These are phyloP conservation scores for Masnerella sp. DNA, from an alignment of 2,888 invertebrate genomes.

Conservation along the genomic window DNA sequence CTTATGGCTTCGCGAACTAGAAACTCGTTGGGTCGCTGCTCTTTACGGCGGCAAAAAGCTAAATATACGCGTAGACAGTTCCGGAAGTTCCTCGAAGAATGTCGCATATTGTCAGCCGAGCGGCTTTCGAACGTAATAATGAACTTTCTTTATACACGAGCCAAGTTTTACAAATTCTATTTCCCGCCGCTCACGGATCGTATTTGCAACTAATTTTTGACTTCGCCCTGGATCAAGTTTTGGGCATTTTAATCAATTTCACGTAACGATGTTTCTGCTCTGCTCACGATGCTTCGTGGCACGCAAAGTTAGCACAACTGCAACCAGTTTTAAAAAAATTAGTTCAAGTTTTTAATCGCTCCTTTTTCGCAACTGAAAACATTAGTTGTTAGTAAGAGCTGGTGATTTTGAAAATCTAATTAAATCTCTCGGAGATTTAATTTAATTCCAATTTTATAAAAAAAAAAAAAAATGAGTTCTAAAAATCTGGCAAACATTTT, in stretches of 20 bases:
- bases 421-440: too few relatives aligned
- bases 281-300: neutral
- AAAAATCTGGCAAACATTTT: too few relatives aligned
- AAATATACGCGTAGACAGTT: slow-evolving; percentile 28
- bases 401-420: too few relatives aligned
- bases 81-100: slow-evolving; percentile 30
- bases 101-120: slow-evolving; percentile 30
- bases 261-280: neutral
- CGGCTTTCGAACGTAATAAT: slow-evolving; percentile 28
- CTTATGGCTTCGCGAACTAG: slow-evolving; percentile 15
- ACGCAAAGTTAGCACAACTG: too few relatives aligned
- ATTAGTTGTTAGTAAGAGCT: too few relatives aligned
- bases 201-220: neutral
- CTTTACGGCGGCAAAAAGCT: slow-evolving; percentile 9
- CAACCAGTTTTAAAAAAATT: too few relatives aligned
- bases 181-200: neutral
- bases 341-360: neutral
- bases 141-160: slow-evolving; percentile 31
- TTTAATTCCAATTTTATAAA: too few relatives aligned
- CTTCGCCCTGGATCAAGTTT: neutral
- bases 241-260: slow-evolving; percentile 1
- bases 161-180: slow-evolving; percentile 24
- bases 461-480: too few relatives aligned
- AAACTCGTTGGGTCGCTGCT: slow-evolving; percentile 20
- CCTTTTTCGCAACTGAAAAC: neutral